Evolutionary conservation across 2,888 invertebrate species (phyloP).

Genomic region (Yponomeuta sedellus): DNA sequence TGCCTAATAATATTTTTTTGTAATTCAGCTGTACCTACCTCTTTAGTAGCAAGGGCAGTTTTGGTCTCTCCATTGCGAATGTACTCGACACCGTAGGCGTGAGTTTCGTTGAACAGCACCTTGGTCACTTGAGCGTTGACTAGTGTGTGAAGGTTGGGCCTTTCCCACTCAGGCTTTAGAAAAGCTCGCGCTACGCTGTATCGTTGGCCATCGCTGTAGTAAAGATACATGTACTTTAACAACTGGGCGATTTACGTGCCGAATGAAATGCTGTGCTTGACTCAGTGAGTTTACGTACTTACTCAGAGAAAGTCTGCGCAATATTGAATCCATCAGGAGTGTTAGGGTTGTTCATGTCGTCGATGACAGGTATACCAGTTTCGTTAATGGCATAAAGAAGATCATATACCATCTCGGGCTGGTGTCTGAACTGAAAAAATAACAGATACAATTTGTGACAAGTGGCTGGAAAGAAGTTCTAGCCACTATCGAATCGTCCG

Average conservation of each 20-base stretch:
- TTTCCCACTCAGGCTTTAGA: slow-evolving; percentile 48
- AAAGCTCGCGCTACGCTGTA: slow-evolving; percentile 78
- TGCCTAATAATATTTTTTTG: no score
- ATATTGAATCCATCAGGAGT: slow-evolving; percentile 78
- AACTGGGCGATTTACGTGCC: not conserved
- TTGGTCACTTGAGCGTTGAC: slow-evolving; percentile 75
- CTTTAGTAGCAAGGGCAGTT: slow-evolving; percentile 63
- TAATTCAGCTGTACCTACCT: slow-evolving; percentile 39
- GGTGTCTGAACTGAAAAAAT: slow-evolving; percentile 70
- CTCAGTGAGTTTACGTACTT: slow-evolving; percentile 26
- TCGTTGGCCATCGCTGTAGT: slow-evolving; percentile 74
- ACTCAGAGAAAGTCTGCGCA: slow-evolving; percentile 78
- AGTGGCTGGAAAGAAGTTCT: no score
- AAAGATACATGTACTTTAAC: slow-evolving; percentile 28
- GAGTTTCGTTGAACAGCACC: slow-evolving; percentile 58
- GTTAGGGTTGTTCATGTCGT: slow-evolving; percentile 77
- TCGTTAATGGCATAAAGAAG: slow-evolving; percentile 74
- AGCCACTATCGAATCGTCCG: no score
- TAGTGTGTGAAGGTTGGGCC: slow-evolving; percentile 75
- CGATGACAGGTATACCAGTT: slow-evolving; percentile 68
- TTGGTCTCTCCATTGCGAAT: slow-evolving; percentile 45
- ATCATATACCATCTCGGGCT: slow-evolving; percentile 68
- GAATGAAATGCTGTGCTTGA: no score
- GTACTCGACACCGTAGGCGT: slow-evolving; percentile 76
- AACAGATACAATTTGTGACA: not conserved